Evolutionary conservation across 2,113 vertebrate genomes (phyloP), one percentile per base, ranked within the genome.

Genomic region (Eurystomus gularis): DNA sequence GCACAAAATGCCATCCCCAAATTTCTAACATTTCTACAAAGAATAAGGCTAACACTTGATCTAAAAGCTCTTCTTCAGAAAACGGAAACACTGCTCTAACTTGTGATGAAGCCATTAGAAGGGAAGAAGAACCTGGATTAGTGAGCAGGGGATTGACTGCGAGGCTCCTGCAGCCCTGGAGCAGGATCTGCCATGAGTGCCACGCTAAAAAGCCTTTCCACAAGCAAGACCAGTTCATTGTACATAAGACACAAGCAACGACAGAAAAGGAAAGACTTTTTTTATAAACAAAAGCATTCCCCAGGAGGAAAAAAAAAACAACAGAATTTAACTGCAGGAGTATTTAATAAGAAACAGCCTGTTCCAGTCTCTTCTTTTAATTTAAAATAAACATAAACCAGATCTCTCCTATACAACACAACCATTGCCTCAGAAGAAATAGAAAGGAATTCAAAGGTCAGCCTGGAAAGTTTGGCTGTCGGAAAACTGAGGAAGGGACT

Each of bases 301-400:
- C 54, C 78, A 80, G 23, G 44, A 28, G 13, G 51, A 85, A 42
- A 78, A 73, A 24, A 39, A 23, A 16, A 31, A 29, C 57, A 57
- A 7, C 46, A 93, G 69, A 93, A 92, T 89, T 84, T 89, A 91
- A 92, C 81, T 84, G 65, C 69, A 86, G 69, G 37, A 92, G 46
- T 35, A 86, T 77, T 91, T 97, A 93, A 94, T 94, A 91, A 87
- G 80, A 94, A 94, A 84, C 95, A 95, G 86, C 49, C 57, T 62
- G 66, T 69, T 93, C 61, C 58, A 79, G 86, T 46, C 96, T 69
- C 93, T 76, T 94, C 95, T 82, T 86, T 91, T 87, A 95, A 85
- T 97, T 92, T 93, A 70, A 87, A 93, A 84, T 57, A 91, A 95
- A 94, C 86, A 94, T 39, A 91, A 96, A 69, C 81, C 96, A 96